A percentile compares a stretch with the other conserved stretches of the same genome.
Conservation (phyloP, 1,140 invertebrate species). For the Anastatus disparis region DNA sequence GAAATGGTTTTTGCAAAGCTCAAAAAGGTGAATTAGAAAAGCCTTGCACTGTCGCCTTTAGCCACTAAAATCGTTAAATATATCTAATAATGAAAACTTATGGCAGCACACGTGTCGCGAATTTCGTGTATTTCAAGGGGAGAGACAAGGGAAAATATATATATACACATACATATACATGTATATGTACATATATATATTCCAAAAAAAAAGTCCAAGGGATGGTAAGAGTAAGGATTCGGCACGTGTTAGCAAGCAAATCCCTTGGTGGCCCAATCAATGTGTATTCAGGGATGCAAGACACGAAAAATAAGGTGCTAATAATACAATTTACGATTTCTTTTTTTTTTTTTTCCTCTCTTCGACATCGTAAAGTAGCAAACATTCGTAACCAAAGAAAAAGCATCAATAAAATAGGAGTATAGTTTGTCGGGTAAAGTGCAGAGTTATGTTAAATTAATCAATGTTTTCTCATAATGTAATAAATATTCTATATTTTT, state of each 20-base stretch:
- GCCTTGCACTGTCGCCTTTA: no score
- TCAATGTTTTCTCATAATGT: no score
- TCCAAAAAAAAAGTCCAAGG: slow-evolving; percentile 23
- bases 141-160: neutral
- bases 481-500: no score
- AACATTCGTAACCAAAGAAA: slow-evolving; percentile 14
- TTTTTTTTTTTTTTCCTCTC: neutral
- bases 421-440: neutral
- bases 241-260: slow-evolving; percentile 45
- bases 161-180: no score
- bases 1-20: slow-evolving; percentile 27
- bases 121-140: neutral
- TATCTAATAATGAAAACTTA: slow-evolving; percentile 40
- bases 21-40: neutral
- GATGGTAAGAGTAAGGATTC: slow-evolving; percentile 20
- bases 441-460: no score
- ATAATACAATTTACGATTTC: slow-evolving; percentile 39
- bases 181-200: no score
- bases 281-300: slow-evolving; percentile 35
- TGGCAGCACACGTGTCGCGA: slow-evolving; percentile 37
- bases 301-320: slow-evolving; percentile 35
- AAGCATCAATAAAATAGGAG: neutral
- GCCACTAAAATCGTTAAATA: slow-evolving; percentile 33
- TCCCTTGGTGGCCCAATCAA: slow-evolving; percentile 47
- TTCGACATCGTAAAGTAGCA: neutral